phyloP scores from a whole-genome alignment of 2,113 vertebrate species.

The Pangasianodon gigas region DNA sequence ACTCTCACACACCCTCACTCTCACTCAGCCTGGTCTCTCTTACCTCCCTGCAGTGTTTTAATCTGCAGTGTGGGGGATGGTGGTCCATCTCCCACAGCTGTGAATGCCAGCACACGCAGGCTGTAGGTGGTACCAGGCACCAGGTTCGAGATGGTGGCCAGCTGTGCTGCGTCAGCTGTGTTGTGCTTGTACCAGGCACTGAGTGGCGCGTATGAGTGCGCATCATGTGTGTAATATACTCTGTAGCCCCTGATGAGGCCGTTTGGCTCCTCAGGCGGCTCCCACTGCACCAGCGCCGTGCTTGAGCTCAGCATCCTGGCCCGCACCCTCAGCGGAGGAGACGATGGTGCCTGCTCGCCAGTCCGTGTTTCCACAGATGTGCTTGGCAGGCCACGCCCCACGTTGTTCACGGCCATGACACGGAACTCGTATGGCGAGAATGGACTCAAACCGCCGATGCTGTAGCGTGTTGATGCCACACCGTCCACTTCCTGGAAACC shows the following conservation, averaged over 20 bases:
- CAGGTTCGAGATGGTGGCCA: slow-evolving; percentile 88
- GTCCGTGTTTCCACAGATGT: slow-evolving; percentile 83
- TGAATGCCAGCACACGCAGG: slow-evolving; percentile 89
- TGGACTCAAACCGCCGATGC: slow-evolving; percentile 94
- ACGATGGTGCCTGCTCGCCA: slow-evolving; percentile 93
- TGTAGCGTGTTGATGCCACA: slow-evolving; percentile 97
- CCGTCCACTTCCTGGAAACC: slow-evolving; percentile 95
- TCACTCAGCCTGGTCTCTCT: slow-evolving; percentile 50
- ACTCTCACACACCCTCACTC: background rate
- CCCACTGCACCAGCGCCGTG: slow-evolving; percentile 95
- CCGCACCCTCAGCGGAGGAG: slow-evolving; percentile 86
- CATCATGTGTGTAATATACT: slow-evolving; percentile 85
- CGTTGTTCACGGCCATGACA: slow-evolving; percentile 91
- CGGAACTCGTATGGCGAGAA: slow-evolving; percentile 93
- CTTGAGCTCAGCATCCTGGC: slow-evolving; percentile 91
- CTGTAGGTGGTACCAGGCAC: slow-evolving; percentile 88
- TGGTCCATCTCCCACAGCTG: slow-evolving; percentile 90
- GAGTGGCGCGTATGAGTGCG: slow-evolving; percentile 73
- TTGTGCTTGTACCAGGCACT: slow-evolving; percentile 91
- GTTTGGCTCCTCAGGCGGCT: slow-evolving; percentile 91
- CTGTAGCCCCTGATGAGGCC: slow-evolving; percentile 90
- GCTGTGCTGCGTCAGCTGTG: slow-evolving; percentile 82
- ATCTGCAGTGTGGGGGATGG: slow-evolving; percentile 89
- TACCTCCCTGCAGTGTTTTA: slow-evolving; percentile 94
- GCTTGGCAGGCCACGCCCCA: slow-evolving; percentile 88